phyloP scores from a whole-genome alignment of 2,113 vertebrate genomes.

The Romanogobio albipinnatus region DNA sequence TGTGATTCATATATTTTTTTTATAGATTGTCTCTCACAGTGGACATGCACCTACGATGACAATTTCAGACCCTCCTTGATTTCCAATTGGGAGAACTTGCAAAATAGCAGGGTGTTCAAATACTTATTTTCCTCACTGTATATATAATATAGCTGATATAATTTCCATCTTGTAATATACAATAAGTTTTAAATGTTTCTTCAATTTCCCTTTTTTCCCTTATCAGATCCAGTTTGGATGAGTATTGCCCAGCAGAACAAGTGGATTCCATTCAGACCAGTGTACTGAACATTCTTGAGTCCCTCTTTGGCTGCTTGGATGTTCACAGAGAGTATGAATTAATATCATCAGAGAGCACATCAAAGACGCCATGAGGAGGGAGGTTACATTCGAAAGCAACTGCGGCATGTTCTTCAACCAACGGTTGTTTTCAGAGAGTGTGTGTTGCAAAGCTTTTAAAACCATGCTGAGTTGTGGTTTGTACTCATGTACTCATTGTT shows the following conservation, averaged over 20 bases:
- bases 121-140: too few relatives aligned
- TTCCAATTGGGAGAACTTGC: too few relatives aligned
- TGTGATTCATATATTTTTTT: too few relatives aligned
- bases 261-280: constrained; percentile 87
- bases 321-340: constrained; percentile 83
- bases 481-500: not conserved
- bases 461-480: not conserved
- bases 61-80: too few relatives aligned
- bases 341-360: constrained; percentile 23
- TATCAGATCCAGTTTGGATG: constrained; percentile 92
- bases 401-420: not conserved
- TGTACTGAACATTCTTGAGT: constrained; percentile 76
- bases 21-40: too few relatives aligned
- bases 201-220: not conserved
- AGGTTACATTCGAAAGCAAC: not conserved
- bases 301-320: constrained; percentile 82
- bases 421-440: not conserved
- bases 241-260: constrained; percentile 95
- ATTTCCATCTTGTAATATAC: too few relatives aligned
- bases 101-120: too few relatives aligned
- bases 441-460: constrained; percentile 2
- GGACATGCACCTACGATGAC: too few relatives aligned
- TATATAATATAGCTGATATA: too few relatives aligned
- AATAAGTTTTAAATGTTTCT: not conserved
- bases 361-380: constrained; percentile 30